Evolutionary conservation across 1,140 invertebrate species (phyloP), one percentile per base, ranked within the genome.

Genomic region (Proales similis): DNA sequence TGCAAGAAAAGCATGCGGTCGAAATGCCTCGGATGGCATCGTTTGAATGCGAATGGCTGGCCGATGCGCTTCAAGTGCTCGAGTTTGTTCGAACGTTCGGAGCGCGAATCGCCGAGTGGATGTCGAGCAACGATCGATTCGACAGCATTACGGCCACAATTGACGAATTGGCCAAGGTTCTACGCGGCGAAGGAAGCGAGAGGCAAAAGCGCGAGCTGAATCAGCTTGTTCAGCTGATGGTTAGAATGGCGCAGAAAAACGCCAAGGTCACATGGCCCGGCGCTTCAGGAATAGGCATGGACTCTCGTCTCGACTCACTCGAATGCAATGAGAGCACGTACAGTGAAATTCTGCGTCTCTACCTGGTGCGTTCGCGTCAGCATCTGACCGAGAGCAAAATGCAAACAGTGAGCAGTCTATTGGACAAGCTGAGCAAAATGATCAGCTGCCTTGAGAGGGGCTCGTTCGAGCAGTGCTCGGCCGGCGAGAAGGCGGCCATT

Each of bases 401-500:
- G 7, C 29, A 61, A 22, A 20, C 36, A 12, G 26, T 36, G 6
- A 17, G 36, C 6, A 42, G 47, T 19, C 12, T 46, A 11, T 20
- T 32, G 1, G 5, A 32, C 27, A 43, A 43, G 14, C 6, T 43
- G 7, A 22, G 38, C 9, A 26, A 20, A 12, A 46, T 46, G 24
- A 17, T 61, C 27, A 19, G 36, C 24, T 19, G 36, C 5, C 26
- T 32, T 42, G 19, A 61, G 14, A 17, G n/a, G 36, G 22, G 38
- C 14, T 19, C 45, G 26, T 61, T 61, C 39, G 39, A 61, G n/a
- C 24, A 12, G 26, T 1, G 43, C 30, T 19, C 38, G 2, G 38
- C 38, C 14, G 27, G 47, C 19, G 36, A 14, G 53, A 94, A 94
- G 72, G 84, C 87, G 0, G 82, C 85, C 63, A 87, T 93, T 70